Conservation (phyloP, 2,797 vertebrate species). For the Rhodeus uyekii region DNA sequence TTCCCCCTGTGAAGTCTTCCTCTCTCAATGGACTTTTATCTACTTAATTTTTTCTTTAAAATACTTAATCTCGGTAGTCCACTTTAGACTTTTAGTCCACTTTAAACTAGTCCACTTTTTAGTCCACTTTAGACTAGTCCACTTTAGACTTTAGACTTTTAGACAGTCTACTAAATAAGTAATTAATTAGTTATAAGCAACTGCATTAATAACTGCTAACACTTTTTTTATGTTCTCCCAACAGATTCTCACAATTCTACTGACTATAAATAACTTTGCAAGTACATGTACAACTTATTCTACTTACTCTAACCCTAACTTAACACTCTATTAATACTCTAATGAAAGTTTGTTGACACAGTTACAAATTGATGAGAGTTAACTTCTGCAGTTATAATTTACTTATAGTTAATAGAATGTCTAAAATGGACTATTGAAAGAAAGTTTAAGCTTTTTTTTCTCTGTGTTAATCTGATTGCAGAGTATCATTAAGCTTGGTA, state of each 20-base stretch:
- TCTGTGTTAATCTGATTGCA: not conserved
- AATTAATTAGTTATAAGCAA: no score
- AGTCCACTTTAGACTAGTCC: not conserved
- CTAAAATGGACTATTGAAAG: not conserved
- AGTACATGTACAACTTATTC: not conserved
- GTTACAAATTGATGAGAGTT: not conserved
- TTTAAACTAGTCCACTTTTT: no score
- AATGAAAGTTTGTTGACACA: not conserved
- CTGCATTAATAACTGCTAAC: not conserved
- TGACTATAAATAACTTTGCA: not conserved
- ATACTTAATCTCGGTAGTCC: not conserved
- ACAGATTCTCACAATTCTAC: not conserved
- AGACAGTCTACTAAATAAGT: not conserved
- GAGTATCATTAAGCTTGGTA: not conserved
- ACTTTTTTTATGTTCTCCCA: not conserved
- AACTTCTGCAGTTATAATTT: not conserved
- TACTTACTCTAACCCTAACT: not conserved
- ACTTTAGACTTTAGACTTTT: not conserved
- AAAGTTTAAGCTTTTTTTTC: not conserved
- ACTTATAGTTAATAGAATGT: not conserved
- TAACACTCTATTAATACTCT: not conserved
- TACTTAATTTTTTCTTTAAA: no score
- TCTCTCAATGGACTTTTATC: no score
- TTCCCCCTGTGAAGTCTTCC: no score
- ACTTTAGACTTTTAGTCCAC: not conserved